These are phyloP conservation scores for Trisateles emortualis DNA, from an alignment of 2,888 invertebrate species.

Conservation along the genomic window DNA sequence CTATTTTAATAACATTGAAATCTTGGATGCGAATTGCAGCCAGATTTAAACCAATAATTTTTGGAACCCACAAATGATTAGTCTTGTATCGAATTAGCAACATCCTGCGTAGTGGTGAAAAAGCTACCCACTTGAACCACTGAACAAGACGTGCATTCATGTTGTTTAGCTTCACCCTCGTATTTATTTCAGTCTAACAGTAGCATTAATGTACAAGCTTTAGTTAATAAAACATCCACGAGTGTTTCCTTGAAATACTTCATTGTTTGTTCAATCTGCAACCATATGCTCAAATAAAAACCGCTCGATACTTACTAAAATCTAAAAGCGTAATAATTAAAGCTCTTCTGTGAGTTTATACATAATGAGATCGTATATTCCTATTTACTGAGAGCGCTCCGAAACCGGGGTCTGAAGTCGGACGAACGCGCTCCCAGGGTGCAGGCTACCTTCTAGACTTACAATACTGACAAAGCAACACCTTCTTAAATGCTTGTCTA, in stretches of 20 bases:
- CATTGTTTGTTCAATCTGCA: background rate
- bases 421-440: constrained; percentile 84
- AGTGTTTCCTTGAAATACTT: background rate
- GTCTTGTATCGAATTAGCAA: too few relatives aligned
- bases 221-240: background rate
- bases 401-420: constrained; percentile 77
- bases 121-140: too few relatives aligned
- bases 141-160: too few relatives aligned
- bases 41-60: too few relatives aligned
- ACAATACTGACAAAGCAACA: constrained; percentile 92
- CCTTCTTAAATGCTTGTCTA: constrained; percentile 95
- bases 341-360: constrained; percentile 69
- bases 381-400: constrained; percentile 83
- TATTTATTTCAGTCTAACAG: background rate
- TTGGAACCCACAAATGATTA: too few relatives aligned
- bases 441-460: constrained; percentile 82
- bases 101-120: too few relatives aligned
- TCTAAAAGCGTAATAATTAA: constrained; percentile 64
- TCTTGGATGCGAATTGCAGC: too few relatives aligned
- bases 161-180: background rate
- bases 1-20: too few relatives aligned
- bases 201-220: background rate
- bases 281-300: constrained; percentile 24
- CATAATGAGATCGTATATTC: constrained; percentile 78
- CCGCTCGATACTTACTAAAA: constrained; percentile 43